phyloP scores from a whole-genome alignment of 2,113 vertebrate genomes.

The Lophotis ruficrista region DNA sequence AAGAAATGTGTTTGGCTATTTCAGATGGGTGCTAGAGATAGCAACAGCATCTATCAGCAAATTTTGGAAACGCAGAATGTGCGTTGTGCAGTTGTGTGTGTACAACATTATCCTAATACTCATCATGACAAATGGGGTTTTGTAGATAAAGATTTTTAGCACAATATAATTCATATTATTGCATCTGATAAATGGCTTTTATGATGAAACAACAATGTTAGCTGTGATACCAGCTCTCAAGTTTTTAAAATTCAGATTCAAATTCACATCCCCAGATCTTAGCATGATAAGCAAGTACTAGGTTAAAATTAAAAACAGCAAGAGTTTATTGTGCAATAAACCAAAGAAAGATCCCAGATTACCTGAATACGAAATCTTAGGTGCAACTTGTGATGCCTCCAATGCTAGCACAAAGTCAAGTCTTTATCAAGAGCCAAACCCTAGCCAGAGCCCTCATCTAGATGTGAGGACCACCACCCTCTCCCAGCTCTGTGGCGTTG shows the following conservation, averaged over 20 bases:
- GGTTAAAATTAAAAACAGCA: neutral
- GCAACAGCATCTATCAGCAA: neutral
- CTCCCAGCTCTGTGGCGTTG: neutral
- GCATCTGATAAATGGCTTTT: neutral
- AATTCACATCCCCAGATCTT: neutral
- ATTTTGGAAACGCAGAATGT: neutral
- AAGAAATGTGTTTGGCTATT: neutral
- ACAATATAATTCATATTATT: neutral
- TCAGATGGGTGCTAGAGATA: neutral
- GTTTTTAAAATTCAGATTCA: neutral
- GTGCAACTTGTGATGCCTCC: neutral
- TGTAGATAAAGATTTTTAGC: neutral
- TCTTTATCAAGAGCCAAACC: neutral
- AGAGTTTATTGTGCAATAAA: neutral
- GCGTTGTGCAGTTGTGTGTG: neutral
- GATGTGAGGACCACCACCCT: neutral
- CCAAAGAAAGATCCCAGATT: neutral
- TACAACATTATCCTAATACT: neutral
- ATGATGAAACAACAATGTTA: neutral
- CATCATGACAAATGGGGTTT: neutral
- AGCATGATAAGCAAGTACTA: neutral
- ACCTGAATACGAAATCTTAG: neutral
- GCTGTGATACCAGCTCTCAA: neutral
- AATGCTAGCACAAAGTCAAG: neutral
- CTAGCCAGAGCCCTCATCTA: neutral